Conservation (phyloP, 2,113 vertebrate genomes). For the Piprites chloris region DNA sequence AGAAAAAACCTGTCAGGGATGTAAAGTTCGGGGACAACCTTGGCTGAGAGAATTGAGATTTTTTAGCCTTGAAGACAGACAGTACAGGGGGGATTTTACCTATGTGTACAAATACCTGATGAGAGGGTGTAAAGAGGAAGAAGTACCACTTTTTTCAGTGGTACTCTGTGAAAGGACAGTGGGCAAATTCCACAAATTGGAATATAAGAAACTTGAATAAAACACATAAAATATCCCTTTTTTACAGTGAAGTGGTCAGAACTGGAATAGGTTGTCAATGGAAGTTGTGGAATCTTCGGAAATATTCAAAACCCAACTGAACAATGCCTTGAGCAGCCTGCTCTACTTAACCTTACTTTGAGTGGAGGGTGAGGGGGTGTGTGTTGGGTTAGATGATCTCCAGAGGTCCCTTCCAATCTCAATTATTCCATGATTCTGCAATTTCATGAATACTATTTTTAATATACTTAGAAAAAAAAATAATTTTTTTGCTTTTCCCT, state of each 20-base stretch:
- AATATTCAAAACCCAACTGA: neutral
- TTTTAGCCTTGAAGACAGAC: neutral
- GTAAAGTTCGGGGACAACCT: neutral
- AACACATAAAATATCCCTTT: neutral
- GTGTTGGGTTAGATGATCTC: neutral
- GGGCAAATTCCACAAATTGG: neutral
- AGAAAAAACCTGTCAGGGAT: neutral
- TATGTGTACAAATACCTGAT: neutral
- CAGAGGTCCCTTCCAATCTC: neutral
- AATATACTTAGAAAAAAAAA: neutral
- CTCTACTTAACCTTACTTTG: neutral
- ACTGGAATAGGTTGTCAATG: neutral
- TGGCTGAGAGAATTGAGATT: neutral
- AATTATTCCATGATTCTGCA: neutral
- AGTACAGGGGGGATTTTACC: neutral
- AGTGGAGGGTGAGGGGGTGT: fast-evolving
- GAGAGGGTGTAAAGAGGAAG: neutral
- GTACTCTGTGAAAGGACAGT: neutral
- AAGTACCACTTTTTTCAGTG: neutral
- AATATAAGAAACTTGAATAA: neutral
- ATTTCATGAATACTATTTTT: neutral
- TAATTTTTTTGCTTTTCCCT: neutral
- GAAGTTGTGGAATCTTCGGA: neutral
- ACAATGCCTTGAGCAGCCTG: neutral
- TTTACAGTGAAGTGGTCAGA: neutral